These are phyloP conservation scores for Bombus confusus DNA, from an alignment of 1,140 invertebrate species.

Conservation along the genomic window DNA sequence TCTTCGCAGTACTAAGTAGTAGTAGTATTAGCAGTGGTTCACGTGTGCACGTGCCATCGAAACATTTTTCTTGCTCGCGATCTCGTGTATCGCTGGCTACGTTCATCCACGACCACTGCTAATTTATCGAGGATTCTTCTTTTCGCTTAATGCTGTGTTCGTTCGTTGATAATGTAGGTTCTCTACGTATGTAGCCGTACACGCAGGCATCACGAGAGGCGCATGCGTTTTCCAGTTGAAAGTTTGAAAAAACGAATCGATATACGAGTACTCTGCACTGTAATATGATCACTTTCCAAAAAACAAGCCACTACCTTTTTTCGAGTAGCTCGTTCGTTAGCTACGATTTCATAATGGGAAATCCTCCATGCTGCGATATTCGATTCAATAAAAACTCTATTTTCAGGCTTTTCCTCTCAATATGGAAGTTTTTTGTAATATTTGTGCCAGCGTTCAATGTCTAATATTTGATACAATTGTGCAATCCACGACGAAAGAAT, in stretches of 20 bases:
- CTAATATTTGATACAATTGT: no score
- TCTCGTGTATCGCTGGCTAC: background rate
- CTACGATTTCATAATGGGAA: background rate
- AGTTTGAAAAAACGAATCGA: slow-evolving; percentile 54
- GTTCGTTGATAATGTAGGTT: background rate
- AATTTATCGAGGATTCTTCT: background rate
- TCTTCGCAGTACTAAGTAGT: background rate
- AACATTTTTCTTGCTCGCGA: background rate
- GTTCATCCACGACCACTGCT: background rate
- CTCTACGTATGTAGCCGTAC: background rate
- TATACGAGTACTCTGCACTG: slow-evolving; percentile 34
- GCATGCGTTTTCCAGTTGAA: slow-evolving; percentile 35
- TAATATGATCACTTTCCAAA: slow-evolving; percentile 36
- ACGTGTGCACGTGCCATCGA: background rate
- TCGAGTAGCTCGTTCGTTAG: background rate
- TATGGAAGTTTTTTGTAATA: background rate
- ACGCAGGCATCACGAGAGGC: background rate
- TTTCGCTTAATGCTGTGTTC: background rate
- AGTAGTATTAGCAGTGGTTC: no score
- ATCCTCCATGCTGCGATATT: background rate
- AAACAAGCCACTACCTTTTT: background rate
- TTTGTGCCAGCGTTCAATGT: no score
- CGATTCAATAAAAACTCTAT: background rate
- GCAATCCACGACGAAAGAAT: no score
- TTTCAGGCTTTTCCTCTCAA: background rate